Conservation (phyloP, 2,888 invertebrate genomes). For the Orgyia antiqua region DNA sequence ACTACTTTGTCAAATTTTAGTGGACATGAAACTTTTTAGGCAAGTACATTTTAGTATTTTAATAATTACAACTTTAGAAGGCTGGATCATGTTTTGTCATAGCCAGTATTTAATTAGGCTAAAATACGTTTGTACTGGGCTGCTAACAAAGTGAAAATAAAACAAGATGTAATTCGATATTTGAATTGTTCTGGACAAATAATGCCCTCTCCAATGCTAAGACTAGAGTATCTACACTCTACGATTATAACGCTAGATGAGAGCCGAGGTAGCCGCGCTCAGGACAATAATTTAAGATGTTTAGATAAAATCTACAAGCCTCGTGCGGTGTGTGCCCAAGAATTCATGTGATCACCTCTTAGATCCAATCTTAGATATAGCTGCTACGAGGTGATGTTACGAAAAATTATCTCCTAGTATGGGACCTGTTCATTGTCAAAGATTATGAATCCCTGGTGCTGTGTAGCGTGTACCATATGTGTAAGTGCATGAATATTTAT, state of each 20-base stretch:
- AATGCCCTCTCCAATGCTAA: conserved; percentile 46
- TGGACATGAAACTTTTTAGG: background rate
- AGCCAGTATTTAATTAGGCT: background rate
- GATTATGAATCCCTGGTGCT: conserved; percentile 47
- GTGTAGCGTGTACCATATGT: conserved; percentile 29
- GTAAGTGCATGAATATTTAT: conserved; percentile 41
- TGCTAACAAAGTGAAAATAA: background rate
- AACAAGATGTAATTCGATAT: conserved; percentile 7
- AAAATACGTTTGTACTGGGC: no score
- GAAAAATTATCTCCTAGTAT: conserved; percentile 62
- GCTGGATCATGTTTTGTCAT: background rate
- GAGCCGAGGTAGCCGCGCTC: conserved; percentile 54
- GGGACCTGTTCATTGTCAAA: conserved; percentile 55
- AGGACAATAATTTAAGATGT: conserved; percentile 75
- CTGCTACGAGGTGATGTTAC: conserved; percentile 59
- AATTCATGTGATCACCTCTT: conserved; percentile 71
- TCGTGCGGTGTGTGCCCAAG: conserved; percentile 64
- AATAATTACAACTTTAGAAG: background rate
- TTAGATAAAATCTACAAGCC: conserved; percentile 73
- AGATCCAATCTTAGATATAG: conserved; percentile 72
- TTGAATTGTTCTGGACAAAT: conserved; percentile 9
- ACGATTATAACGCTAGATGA: conserved; percentile 57
- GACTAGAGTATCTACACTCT: conserved; percentile 38
- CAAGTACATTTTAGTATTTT: background rate
- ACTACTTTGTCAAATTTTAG: background rate